Evolutionary conservation across 2,888 invertebrate genomes (phyloP).

Genomic region (Harpalus rubripes): DNA sequence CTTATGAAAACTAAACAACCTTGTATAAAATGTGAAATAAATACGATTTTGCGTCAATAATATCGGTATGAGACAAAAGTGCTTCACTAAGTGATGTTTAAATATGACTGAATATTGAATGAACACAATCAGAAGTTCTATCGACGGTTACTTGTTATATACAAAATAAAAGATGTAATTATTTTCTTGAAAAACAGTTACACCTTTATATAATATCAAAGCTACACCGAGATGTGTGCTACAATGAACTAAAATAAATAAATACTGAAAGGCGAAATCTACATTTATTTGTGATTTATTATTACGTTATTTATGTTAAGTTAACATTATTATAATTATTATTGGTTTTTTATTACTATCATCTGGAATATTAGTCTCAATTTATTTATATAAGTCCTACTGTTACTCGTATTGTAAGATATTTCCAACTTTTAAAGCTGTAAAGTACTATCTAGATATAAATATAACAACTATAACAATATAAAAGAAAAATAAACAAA

Average conservation of each 20-base stretch:
- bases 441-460: slow-evolving; percentile 44
- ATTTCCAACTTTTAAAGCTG: slow-evolving; percentile 38
- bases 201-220: slow-evolving; percentile 59
- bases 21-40: slow-evolving; percentile 8
- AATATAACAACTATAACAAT: slow-evolving; percentile 43
- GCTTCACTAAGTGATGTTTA: slow-evolving; percentile 36
- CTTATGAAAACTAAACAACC: background rate
- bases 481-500: slow-evolving; percentile 53
- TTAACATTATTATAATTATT: slow-evolving; percentile 65
- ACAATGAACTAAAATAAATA: slow-evolving; percentile 59
- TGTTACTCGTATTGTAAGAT: slow-evolving; percentile 59
- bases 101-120: slow-evolving; percentile 62
- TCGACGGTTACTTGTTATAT: slow-evolving; percentile 62
- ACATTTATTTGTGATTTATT: slow-evolving; percentile 65
- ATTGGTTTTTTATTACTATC: slow-evolving; percentile 65
- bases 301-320: slow-evolving; percentile 50
- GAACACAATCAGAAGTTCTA: slow-evolving; percentile 63
- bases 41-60: slow-evolving; percentile 9
- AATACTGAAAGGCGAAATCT: slow-evolving; percentile 66
- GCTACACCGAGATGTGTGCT: slow-evolving; percentile 64
- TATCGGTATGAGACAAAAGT: slow-evolving; percentile 31
- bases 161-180: slow-evolving; percentile 55
- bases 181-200: slow-evolving; percentile 46
- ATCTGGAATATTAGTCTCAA: slow-evolving; percentile 64
- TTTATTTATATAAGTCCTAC: slow-evolving; percentile 59